These are phyloP conservation scores for Lepilemur septentrionalis DNA, from an alignment of 2,797 vertebrate species.

Conservation along the genomic window DNA sequence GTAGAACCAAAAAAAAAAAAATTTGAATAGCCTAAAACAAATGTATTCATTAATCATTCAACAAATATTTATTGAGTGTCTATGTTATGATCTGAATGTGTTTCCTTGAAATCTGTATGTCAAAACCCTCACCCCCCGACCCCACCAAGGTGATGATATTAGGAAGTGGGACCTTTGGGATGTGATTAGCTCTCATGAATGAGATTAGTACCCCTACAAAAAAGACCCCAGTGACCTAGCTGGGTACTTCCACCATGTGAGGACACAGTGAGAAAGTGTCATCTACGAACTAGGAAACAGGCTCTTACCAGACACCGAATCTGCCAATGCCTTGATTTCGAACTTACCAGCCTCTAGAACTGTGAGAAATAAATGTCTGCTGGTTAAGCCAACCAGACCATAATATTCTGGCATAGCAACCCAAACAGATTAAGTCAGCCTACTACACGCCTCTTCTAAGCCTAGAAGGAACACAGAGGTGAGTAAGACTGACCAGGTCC, in stretches of 20 bases:
- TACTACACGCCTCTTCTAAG: rapidly evolving
- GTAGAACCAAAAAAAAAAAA: not conserved
- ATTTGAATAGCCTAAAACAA: not conserved
- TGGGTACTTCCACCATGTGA: not conserved
- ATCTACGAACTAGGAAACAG: not conserved
- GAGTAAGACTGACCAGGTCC: not conserved
- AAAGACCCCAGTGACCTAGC: not conserved
- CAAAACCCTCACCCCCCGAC: not conserved
- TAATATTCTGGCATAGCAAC: not conserved
- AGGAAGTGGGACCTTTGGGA: not conserved
- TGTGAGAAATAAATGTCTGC: not conserved
- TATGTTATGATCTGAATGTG: not conserved
- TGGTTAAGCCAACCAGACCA: not conserved
- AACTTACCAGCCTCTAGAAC: not conserved
- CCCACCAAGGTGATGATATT: not conserved
- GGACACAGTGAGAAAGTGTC: not conserved
- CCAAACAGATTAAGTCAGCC: not conserved
- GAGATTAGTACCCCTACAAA: not conserved
- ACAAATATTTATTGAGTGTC: not conserved
- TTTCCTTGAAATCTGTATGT: not conserved
- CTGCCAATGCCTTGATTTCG: not conserved
- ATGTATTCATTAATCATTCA: not conserved
- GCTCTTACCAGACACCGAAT: not conserved
- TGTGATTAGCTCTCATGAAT: not conserved
- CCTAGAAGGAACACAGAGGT: not conserved